These are phyloP conservation scores for Apolygus lucorum DNA, from an alignment of 1,140 invertebrate genomes.

Conservation along the genomic window DNA sequence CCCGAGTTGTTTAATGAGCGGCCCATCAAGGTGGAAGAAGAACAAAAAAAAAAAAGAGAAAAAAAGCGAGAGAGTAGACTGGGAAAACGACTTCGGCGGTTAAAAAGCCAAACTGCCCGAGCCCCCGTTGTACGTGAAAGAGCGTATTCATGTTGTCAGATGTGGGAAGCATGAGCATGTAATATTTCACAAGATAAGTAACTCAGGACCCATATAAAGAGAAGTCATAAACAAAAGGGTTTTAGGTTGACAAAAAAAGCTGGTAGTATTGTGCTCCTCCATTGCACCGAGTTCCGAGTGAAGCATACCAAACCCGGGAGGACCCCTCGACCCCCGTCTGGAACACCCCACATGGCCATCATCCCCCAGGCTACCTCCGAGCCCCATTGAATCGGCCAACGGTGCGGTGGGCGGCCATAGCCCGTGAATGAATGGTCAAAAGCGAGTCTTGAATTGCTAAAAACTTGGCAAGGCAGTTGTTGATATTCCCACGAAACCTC, in stretches of 20 bases:
- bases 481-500: neutral
- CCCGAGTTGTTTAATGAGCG: too few species aligned
- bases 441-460: neutral
- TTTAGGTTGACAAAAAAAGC: constrained; percentile 1
- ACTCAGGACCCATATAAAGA: neutral
- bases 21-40: too few species aligned
- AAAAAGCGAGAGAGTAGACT: too few species aligned
- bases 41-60: too few species aligned
- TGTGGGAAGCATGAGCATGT: neutral
- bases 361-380: neutral
- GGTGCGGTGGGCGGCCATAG: too few species aligned
- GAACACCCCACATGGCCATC: neutral
- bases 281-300: neutral
- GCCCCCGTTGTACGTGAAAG: neutral
- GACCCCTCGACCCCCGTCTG: neutral
- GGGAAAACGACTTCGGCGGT: too few species aligned
- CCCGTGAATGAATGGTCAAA: neutral
- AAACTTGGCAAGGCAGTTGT: neutral
- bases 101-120: too few species aligned
- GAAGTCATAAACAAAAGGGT: constrained; percentile 1
- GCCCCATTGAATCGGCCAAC: too few species aligned
- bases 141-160: neutral
- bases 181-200: constrained; percentile 2
- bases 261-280: neutral
- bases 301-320: neutral